Evolutionary conservation across 2,888 invertebrate genomes (phyloP).

Genomic region (Adelognathus sp.): DNA sequence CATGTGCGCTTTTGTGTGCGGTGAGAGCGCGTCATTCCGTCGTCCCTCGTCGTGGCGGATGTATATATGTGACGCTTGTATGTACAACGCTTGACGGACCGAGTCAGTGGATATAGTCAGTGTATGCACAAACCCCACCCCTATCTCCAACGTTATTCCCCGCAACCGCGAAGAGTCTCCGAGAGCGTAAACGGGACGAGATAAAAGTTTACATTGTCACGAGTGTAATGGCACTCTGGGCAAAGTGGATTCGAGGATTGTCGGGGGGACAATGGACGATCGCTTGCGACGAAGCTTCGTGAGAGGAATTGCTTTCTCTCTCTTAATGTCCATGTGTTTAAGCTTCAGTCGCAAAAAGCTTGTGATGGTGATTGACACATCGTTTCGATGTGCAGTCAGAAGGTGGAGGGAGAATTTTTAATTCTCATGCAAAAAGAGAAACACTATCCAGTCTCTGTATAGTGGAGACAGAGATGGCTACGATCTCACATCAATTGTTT

Average conservation of each 20-base stretch:
- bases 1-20: slow-evolving; percentile 28
- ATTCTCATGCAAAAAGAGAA: no score
- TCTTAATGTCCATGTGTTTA: no score
- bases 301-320: neutral
- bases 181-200: slow-evolving; percentile 5
- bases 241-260: slow-evolving; percentile 2
- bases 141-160: slow-evolving; percentile 17
- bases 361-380: no score
- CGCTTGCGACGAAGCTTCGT: neutral
- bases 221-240: slow-evolving; percentile 25
- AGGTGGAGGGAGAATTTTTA: no score
- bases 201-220: slow-evolving; percentile 27
- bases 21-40: slow-evolving; percentile 28
- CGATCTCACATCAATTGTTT: no score
- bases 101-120: neutral
- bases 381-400: no score
- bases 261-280: neutral
- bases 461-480: no score
- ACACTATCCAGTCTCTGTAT: no score
- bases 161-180: slow-evolving; percentile 18
- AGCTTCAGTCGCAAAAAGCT: no score
- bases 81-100: neutral
- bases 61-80: neutral
- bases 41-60: neutral
- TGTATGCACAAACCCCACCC: slow-evolving; percentile 18